Percentiles rank a stretch among this genome's conserved stretches.
Evolutionary conservation across 2,888 invertebrate genomes (phyloP).

Genomic region (Merodon equestris): DNA sequence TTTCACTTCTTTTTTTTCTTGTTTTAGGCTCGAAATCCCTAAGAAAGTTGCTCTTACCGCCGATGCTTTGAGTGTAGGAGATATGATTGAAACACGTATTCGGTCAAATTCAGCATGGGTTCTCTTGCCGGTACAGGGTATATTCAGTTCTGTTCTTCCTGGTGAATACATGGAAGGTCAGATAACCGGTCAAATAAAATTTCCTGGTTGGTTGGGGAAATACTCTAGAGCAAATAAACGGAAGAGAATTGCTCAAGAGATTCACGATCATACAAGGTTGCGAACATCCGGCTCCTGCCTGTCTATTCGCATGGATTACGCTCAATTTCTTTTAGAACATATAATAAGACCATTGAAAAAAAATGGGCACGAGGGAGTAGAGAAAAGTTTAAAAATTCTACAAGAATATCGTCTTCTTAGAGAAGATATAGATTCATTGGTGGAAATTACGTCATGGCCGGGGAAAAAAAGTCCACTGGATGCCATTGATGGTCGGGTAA

Average conservation of each 20-base stretch:
- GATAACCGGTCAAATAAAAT: constrained; percentile 88
- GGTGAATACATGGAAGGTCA: constrained; percentile 91
- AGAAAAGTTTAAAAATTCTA: constrained; percentile 85
- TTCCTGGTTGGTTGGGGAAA: constrained; percentile 98
- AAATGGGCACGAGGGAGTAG: constrained; percentile 86
- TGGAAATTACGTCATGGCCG: constrained; percentile 93
- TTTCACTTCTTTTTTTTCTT: neutral
- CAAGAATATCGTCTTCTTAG: constrained; percentile 91
- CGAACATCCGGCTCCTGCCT: constrained; percentile 90
- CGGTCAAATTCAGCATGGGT: constrained; percentile 91
- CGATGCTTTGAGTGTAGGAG: constrained; percentile 91
- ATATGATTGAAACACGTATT: constrained; percentile 90
- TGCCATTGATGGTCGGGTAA: constrained; percentile 89
- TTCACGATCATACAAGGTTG: constrained; percentile 91
- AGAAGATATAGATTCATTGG: constrained; percentile 94
- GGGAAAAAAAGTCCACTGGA: constrained; percentile 87
- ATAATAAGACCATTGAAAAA: constrained; percentile 88
- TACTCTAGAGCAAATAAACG: constrained; percentile 92
- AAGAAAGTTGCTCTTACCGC: constrained; percentile 88
- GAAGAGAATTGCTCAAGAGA: constrained; percentile 88
- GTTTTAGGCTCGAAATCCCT: constrained; percentile 80
- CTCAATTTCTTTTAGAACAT: constrained; percentile 86
- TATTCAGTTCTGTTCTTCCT: constrained; percentile 94
- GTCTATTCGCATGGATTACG: constrained; percentile 92
- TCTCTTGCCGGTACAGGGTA: constrained; percentile 91